These are phyloP conservation scores for Pseudococcus jackbeardsleyi DNA, from an alignment of 2,888 invertebrate genomes.

Conservation along the genomic window DNA sequence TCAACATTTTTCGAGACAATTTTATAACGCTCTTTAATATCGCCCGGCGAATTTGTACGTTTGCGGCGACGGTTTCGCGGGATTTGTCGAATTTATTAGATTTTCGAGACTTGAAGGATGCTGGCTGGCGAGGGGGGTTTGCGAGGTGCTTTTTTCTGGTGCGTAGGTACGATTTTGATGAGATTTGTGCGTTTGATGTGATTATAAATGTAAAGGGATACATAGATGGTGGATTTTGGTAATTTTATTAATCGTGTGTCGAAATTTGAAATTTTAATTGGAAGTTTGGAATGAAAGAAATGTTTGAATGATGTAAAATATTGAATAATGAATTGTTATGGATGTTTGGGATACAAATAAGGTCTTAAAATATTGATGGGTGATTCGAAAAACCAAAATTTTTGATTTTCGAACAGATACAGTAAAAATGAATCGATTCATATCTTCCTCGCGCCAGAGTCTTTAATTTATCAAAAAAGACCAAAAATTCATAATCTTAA, in stretches of 20 bases:
- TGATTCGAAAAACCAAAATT: too few species aligned
- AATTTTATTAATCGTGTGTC: not conserved
- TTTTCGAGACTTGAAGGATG: not conserved
- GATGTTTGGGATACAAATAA: too few species aligned
- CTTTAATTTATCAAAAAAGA: too few species aligned
- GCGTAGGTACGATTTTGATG: not conserved
- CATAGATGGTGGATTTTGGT: not conserved
- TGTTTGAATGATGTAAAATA: not conserved
- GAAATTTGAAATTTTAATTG: not conserved
- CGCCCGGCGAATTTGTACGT: not conserved
- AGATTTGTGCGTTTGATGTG: not conserved
- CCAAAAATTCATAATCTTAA: too few species aligned
- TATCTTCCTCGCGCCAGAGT: too few species aligned
- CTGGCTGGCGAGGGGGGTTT: not conserved
- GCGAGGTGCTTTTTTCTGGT: not conserved
- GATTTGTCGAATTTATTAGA: conserved; percentile 4
- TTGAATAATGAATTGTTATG: too few species aligned
- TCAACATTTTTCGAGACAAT: conserved; percentile 52
- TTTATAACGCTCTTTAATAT: conserved; percentile 40
- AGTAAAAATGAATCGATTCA: too few species aligned
- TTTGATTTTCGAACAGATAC: too few species aligned
- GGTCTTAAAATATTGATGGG: too few species aligned
- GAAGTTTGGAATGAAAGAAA: not conserved
- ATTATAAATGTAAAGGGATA: not conserved
- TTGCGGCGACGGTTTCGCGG: not conserved